phyloP scores from a whole-genome alignment of 2,888 invertebrate genomes.

The Thera obeliscata region DNA sequence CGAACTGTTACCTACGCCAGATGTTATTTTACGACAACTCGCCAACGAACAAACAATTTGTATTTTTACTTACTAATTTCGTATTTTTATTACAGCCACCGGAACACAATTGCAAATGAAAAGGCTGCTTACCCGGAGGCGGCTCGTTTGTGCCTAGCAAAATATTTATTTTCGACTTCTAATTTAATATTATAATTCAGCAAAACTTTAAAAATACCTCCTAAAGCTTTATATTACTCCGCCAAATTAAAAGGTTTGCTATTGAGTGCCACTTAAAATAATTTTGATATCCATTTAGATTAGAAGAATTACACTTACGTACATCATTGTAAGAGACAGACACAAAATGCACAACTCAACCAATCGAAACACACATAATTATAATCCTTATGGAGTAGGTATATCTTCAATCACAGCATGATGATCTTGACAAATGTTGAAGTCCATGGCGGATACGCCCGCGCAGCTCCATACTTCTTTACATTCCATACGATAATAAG shows the following conservation, averaged over 20 bases:
- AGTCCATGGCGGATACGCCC: constrained; percentile 70
- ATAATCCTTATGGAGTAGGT: constrained; percentile 17
- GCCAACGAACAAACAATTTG: constrained; percentile 69
- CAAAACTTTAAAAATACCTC: constrained; percentile 4
- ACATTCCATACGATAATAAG: constrained; percentile 95
- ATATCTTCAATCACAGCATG: constrained; percentile 47
- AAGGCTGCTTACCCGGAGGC: constrained; percentile 14
- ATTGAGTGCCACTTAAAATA: constrained; percentile 5
- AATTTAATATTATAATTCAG: background rate
- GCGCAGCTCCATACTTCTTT: constrained; percentile 97
- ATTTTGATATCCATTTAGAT: constrained; percentile 6
- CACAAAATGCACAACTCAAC: constrained; percentile 25
- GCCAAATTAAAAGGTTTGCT: background rate
- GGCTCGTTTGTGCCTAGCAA: constrained; percentile 13
- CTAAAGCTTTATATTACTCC: background rate
- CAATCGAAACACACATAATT: constrained; percentile 20
- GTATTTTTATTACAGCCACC: constrained; percentile 42
- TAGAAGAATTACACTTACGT: constrained; percentile 14
- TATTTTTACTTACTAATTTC: constrained; percentile 55
- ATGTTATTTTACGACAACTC: constrained; percentile 80
- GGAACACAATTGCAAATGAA: constrained; percentile 34
- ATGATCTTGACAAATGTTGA: constrained; percentile 50
- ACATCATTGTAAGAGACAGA: constrained; percentile 14
- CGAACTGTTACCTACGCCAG: constrained; percentile 79
- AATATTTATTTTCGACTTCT: constrained; percentile 6